Conservation (phyloP, 1,140 invertebrate genomes). For the Asobara japonica region DNA sequence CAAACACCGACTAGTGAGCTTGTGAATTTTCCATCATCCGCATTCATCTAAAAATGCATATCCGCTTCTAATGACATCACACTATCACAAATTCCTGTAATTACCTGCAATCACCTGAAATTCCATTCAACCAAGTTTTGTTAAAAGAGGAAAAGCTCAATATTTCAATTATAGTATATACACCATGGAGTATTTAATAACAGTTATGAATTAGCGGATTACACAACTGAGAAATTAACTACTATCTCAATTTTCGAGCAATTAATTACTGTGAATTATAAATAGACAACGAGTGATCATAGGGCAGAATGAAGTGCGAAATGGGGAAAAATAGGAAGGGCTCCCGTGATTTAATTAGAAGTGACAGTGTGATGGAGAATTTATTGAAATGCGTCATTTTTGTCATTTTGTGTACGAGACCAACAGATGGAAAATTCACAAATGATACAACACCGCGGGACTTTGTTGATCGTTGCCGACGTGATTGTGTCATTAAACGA, state of each 20-base stretch:
- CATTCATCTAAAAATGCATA: constrained; percentile 26
- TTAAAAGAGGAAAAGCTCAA: background rate
- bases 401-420: constrained; percentile 25
- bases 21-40: constrained; percentile 40
- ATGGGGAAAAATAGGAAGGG: background rate
- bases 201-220: background rate
- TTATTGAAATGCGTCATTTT: constrained; percentile 25
- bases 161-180: background rate
- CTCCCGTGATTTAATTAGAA: background rate
- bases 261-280: background rate
- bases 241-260: background rate
- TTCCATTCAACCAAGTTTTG: background rate
- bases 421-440: background rate
- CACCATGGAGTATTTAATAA: background rate
- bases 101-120: background rate
- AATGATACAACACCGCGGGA: constrained; percentile 42
- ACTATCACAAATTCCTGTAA: background rate
- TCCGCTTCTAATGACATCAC: background rate
- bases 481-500: constrained; percentile 50
- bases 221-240: background rate
- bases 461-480: constrained; percentile 56
- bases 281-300: no score
- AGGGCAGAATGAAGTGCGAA: background rate
- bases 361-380: background rate
- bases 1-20: constrained; percentile 57